Evolutionary conservation across 2,888 invertebrate species (phyloP), one percentile per base, ranked within the genome.

Genomic region (Thereva nobilitata): DNA sequence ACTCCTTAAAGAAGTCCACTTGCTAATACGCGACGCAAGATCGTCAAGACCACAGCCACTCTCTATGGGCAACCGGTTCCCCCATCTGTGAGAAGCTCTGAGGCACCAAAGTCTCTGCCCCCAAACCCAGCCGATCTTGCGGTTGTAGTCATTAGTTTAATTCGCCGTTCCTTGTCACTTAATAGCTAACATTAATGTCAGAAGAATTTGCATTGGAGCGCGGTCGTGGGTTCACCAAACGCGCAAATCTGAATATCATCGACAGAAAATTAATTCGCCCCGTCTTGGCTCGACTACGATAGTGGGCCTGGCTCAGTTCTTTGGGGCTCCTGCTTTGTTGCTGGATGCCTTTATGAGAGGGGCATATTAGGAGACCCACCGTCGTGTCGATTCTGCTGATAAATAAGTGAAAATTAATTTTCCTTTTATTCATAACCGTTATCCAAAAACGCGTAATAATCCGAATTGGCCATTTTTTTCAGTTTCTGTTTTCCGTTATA

Each of bases 161-260:
- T 53, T 54, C 65, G 61, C 55, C 55, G 65, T 68, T 68, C 65
- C 68, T 64, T 68, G 68, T 68, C 68, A 68, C 65, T 68, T 68
- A 68, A 68, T 68, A 66, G 65, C 65, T 44, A 68, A 68, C 68
- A 68, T 68, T 68, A 68, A 66, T 61, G 68, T 65, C 68, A 65
- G 68, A 57, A 47, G 61, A 54, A 65, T 65, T 59, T 68, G 65
- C 65, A 65, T 47, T 54, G 52, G 40, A 57, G 23, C 54, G 68
- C 64, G 52, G 42, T 66, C 66, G 66, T 57, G 66, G 66, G 66
- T 56, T 66, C 66, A 56, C 38, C 41, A 10, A 66, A 54, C 42
- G 49, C 47, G 41, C 66, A 34, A 45, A 57, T 57, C 66, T 49
- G 35, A 52, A 55, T 49, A 49, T 66, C 57, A 66, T 66, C 66